Percentiles rank a stretch among this genome's conserved stretches.
Conservation (phyloP, 1,140 invertebrate genomes). For the Ctenoplectra terminalis region DNA sequence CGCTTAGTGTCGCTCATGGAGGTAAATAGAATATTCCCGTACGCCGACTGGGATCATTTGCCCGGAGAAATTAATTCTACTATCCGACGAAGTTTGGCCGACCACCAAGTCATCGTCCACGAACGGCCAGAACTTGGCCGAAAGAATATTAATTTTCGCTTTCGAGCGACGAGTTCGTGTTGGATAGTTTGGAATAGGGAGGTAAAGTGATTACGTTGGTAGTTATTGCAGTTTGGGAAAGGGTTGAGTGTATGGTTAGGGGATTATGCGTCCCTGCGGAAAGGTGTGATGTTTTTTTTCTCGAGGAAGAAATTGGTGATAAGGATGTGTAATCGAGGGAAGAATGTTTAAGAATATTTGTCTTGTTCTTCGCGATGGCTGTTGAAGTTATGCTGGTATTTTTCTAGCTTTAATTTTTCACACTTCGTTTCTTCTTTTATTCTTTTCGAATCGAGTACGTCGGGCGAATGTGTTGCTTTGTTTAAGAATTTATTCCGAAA, state of each 20-base stretch:
- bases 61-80: slow-evolving; percentile 58
- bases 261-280: neutral
- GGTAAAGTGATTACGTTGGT: neutral
- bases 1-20: slow-evolving; percentile 63
- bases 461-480: too few relatives aligned
- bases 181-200: neutral
- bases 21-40: slow-evolving; percentile 67
- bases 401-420: too few relatives aligned
- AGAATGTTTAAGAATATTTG: too few relatives aligned
- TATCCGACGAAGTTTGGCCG: slow-evolving; percentile 16
- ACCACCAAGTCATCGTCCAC: slow-evolving; percentile 18
- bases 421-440: too few relatives aligned
- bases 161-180: neutral
- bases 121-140: neutral
- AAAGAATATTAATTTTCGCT: slow-evolving; percentile 33
- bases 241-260: neutral
- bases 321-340: too few relatives aligned
- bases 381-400: too few relatives aligned
- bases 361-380: too few relatives aligned
- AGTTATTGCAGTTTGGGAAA: neutral
- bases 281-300: neutral
- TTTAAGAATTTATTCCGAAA: too few relatives aligned
- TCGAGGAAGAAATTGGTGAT: too few relatives aligned
- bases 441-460: too few relatives aligned
- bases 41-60: slow-evolving; percentile 58